Evolutionary conservation across 2,888 invertebrate species (phyloP).

Genomic region (Caenorhabditis sp.): DNA sequence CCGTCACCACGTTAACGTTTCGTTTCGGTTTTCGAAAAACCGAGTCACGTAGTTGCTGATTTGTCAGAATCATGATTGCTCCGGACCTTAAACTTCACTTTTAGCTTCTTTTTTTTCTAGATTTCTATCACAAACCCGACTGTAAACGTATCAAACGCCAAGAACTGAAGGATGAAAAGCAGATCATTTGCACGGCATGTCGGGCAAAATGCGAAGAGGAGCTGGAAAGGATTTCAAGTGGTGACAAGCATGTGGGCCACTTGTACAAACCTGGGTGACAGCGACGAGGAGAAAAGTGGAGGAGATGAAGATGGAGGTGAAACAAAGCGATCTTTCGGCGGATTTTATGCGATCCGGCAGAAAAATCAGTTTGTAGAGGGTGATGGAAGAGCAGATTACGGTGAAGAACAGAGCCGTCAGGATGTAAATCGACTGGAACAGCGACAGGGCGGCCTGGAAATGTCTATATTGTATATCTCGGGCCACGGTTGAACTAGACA

Average conservation of each 20-base stretch:
- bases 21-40: too few species aligned
- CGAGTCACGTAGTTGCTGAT: not conserved
- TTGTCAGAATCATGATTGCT: constrained; percentile 6
- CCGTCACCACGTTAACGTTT: too few species aligned
- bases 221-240: not conserved
- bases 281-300: constrained; percentile 16
- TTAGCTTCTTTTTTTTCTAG: not conserved
- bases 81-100: constrained; percentile 1
- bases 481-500: too few species aligned
- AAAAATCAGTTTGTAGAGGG: constrained; percentile 29
- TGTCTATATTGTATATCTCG: too few species aligned
- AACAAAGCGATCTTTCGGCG: constrained; percentile 22
- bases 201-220: constrained; percentile 2
- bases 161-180: not conserved
- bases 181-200: not conserved
- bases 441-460: constrained; percentile 30
- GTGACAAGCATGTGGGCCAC: too few species aligned
- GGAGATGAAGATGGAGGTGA: constrained; percentile 19
- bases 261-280: constrained; percentile 20
- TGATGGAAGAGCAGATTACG: constrained; percentile 6
- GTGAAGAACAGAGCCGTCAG: constrained; percentile 8
- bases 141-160: constrained; percentile 20
- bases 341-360: constrained; percentile 26
- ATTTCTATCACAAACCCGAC: constrained; percentile 11
- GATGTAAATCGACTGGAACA: constrained; percentile 21